Conservation (phyloP, 2,797 vertebrate species). For the Cossypha heuglini region DNA sequence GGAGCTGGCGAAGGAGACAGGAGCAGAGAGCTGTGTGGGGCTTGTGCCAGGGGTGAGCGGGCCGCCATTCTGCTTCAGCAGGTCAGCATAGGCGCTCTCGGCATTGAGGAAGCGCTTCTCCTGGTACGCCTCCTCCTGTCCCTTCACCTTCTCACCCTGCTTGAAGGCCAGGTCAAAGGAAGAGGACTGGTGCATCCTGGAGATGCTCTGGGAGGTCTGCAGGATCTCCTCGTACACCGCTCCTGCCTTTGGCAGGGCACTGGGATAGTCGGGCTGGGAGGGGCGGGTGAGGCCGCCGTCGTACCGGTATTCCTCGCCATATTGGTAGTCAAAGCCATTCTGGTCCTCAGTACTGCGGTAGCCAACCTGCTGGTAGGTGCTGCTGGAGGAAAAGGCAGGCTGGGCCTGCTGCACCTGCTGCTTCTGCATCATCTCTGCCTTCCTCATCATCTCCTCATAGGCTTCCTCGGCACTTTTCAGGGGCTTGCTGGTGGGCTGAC, state of each 20-base stretch:
- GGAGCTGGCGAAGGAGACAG: conserved; percentile 85
- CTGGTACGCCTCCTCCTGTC: conserved; percentile 46
- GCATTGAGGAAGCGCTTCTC: conserved; percentile 90
- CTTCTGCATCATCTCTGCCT: conserved; percentile 94
- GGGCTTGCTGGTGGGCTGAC: conserved; percentile 86
- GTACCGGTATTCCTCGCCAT: conserved; percentile 82
- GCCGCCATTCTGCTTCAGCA: conserved; percentile 91
- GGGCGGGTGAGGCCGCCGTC: conserved; percentile 1
- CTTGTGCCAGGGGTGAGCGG: conserved; percentile 94
- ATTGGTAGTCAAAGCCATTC: conserved; percentile 83
- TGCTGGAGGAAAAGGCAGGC: conserved; percentile 72
- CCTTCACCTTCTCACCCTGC: conserved; percentile 67
- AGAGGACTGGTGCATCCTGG: conserved; percentile 78
- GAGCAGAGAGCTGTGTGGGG: conserved; percentile 91
- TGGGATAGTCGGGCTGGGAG: conserved; percentile 79
- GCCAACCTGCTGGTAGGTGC: conserved; percentile 74
- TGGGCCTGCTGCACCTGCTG: conserved; percentile 78
- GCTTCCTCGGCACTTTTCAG: conserved; percentile 98
- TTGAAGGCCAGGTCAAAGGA: conserved; percentile 71
- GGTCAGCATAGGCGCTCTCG: conserved; percentile 87
- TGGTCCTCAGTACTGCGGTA: conserved; percentile 68
- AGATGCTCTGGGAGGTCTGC: conserved; percentile 80
- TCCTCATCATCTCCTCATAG: conserved; percentile 99
- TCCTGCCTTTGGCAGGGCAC: conserved; percentile 76
- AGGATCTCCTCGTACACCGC: conserved; percentile 92